Evolutionary conservation across 1,140 invertebrate species (phyloP), one percentile per base, ranked within the genome.

Genomic region (Tetranychus urticae): DNA sequence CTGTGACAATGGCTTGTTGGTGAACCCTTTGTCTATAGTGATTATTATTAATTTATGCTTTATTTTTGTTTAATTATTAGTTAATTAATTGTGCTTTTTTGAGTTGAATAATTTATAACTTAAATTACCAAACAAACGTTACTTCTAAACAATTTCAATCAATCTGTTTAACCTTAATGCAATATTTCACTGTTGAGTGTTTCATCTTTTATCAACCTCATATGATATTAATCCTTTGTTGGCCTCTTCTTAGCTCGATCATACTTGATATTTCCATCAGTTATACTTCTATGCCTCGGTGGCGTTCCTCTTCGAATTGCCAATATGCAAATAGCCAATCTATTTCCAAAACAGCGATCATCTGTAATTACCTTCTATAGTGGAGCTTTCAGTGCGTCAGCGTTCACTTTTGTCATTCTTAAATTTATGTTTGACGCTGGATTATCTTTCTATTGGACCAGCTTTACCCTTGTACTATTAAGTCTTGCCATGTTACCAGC

Each of bases 281-380:
- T 67, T 2, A 61, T 61, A 4, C 45, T 67, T 13, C 55, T 67
- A 35, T 65, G 66, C 35, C 36, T 67, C 3, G 66, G 66, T n/a
- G 67, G 67, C 12, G 64, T 68, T 3, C 67, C 67, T 1, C 54
- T 68, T 4, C 63, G 67, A 12, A 60, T 68, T 3, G 67, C 67
- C 2, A 66, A 68, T 50, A 68, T 68, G 66, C 64, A 68, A 60
- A 62, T 68, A 10, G 65, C 65, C 1, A 67, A 67, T 55, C 50
- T 68, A 48, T 68, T 65, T 54, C 67, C 67, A 0, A 59, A 62
- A 31, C 31, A 57, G 3, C 54, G 67, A 56, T 67, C 66, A 2
- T 68, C 66, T 6, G 60, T 68, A 35, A 68, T 68, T 37, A 64
- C 66, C 10, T 23, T 68, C 5, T 68, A 68, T 55, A 63, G 61